Conservation (phyloP, 2,797 vertebrate genomes). For the Neopelma chrysocephalum region DNA sequence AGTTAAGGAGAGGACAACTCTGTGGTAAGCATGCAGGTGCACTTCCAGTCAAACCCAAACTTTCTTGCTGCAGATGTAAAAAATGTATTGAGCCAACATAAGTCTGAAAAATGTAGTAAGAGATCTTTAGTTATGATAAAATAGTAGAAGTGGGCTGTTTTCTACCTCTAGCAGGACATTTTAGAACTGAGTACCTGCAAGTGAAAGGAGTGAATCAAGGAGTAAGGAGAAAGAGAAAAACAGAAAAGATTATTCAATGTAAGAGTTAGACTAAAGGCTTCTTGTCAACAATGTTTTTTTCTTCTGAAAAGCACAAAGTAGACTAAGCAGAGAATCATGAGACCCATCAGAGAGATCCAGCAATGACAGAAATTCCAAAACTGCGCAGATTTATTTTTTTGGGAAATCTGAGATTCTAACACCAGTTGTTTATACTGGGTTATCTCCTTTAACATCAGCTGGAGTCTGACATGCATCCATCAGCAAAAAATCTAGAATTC, state of each 20-base stretch:
- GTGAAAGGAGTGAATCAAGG: neutral
- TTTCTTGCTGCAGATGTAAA: neutral
- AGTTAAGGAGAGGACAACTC: neutral
- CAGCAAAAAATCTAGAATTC: conserved; percentile 20
- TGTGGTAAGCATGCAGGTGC: neutral
- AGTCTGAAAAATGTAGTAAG: neutral
- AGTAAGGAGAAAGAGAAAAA: neutral
- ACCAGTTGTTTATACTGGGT: neutral
- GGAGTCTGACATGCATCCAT: neutral
- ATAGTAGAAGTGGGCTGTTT: neutral
- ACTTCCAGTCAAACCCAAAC: neutral
- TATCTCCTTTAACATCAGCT: conserved; percentile 30
- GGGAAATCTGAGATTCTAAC: conserved; percentile 9
- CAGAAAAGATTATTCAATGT: neutral
- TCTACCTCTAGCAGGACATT: neutral
- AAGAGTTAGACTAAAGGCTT: neutral
- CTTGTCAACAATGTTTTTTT: neutral
- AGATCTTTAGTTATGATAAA: neutral
- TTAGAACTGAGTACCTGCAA: neutral
- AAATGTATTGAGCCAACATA: neutral
- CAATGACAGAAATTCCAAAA: conserved; percentile 5
- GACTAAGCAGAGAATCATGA: neutral
- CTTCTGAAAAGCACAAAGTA: neutral
- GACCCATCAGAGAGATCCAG: neutral
- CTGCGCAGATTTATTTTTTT: neutral